phyloP scores from a whole-genome alignment of 2,888 invertebrate genomes.

The Leptinotarsa rubiginosa region DNA sequence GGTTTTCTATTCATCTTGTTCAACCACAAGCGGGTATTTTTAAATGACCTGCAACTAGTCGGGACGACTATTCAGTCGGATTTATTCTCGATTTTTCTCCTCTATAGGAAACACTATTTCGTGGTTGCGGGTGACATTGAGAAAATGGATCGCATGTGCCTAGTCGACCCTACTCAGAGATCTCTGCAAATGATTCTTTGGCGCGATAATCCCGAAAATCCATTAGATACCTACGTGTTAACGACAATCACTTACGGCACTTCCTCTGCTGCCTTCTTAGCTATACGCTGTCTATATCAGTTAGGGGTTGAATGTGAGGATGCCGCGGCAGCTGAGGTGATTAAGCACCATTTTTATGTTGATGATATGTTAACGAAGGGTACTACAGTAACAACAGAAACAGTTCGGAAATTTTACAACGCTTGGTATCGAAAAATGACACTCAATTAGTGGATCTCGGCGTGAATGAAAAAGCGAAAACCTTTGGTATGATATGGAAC shows the following conservation, averaged over 20 bases:
- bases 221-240: background rate
- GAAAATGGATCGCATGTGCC: slow-evolving; percentile 25
- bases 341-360: slow-evolving; percentile 32
- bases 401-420: slow-evolving; percentile 26
- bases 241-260: too few species aligned
- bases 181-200: slow-evolving; percentile 27
- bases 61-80: background rate
- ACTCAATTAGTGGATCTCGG: slow-evolving; percentile 23
- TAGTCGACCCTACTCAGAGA: slow-evolving; percentile 4
- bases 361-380: slow-evolving; percentile 27
- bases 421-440: slow-evolving; percentile 16
- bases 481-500: slow-evolving; percentile 30
- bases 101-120: slow-evolving; percentile 12
- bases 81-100: slow-evolving; percentile 5
- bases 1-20: slow-evolving; percentile 9
- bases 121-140: slow-evolving; percentile 20
- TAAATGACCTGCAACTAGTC: too few species aligned
- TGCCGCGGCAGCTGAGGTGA: slow-evolving; percentile 18
- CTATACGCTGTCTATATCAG: slow-evolving; percentile 32
- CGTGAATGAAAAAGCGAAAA: slow-evolving; percentile 30
- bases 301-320: slow-evolving; percentile 20
- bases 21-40: background rate
- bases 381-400: slow-evolving; percentile 16
- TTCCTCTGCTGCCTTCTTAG: background rate
- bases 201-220: slow-evolving; percentile 13